Evolutionary conservation across 2,113 vertebrate species (phyloP).

Genomic region (Gasterosteus nipponicus): DNA sequence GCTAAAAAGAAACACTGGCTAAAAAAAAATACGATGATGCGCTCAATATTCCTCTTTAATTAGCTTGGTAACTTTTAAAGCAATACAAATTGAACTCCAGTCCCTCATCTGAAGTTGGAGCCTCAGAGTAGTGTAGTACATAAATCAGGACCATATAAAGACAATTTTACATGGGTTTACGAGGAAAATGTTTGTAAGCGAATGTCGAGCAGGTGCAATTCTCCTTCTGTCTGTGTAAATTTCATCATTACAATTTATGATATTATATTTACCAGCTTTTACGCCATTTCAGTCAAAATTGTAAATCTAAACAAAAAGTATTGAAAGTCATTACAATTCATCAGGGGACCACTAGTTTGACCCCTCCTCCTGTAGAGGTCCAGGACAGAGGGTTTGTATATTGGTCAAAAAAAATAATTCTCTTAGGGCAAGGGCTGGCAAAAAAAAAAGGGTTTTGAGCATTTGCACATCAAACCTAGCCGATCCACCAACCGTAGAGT

Average conservation of each 20-base stretch:
- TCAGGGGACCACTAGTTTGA: neutral
- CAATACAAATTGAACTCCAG: neutral
- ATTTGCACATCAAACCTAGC: neutral
- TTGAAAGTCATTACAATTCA: neutral
- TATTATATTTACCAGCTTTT: neutral
- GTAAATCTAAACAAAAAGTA: neutral
- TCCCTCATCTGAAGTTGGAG: neutral
- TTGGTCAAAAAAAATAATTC: neutral
- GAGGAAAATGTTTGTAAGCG: neutral
- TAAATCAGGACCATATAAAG: neutral
- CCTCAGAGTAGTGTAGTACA: no score
- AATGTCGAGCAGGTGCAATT: neutral
- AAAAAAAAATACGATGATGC: neutral
- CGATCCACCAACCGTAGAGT: neutral
- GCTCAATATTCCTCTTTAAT: neutral
- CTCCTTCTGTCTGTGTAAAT: neutral
- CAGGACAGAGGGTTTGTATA: neutral
- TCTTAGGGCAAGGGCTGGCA: neutral
- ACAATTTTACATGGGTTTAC: neutral
- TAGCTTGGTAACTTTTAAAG: neutral
- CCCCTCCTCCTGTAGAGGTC: no score
- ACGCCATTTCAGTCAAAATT: neutral
- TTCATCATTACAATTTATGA: neutral
- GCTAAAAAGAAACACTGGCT: neutral
- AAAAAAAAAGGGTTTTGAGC: neutral